phyloP scores from a whole-genome alignment of 2,888 invertebrate genomes.

The Chrysolina haemoptera region DNA sequence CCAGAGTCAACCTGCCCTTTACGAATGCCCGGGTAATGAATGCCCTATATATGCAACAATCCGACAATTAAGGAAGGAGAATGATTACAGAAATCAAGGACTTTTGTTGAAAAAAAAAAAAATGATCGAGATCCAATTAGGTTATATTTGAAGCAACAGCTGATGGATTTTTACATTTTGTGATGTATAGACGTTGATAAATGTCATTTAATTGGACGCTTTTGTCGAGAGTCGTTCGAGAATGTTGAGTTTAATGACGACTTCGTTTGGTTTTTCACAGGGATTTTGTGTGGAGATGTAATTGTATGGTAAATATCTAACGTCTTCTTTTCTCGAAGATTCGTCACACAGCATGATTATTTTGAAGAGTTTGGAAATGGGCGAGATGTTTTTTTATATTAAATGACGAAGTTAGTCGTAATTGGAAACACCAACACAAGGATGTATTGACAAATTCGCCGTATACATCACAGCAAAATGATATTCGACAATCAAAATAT shows the following conservation, averaged over 20 bases:
- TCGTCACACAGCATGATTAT: not conserved
- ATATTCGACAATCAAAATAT: too few relatives aligned
- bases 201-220: constrained; percentile 35
- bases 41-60: constrained; percentile 51
- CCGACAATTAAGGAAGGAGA: constrained; percentile 44
- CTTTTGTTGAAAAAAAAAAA: constrained; percentile 49
- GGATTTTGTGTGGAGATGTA: constrained; percentile 11
- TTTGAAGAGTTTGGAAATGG: not conserved
- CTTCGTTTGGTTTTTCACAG: constrained; percentile 21
- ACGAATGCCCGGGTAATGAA: constrained; percentile 47
- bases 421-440: too few relatives aligned
- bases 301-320: constrained; percentile 21
- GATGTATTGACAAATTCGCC: too few relatives aligned
- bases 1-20: constrained; percentile 48
- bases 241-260: constrained; percentile 45
- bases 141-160: constrained; percentile 37
- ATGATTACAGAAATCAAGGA: constrained; percentile 44
- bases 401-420: too few relatives aligned
- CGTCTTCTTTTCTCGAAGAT: constrained; percentile 9
- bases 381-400: not conserved
- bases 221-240: constrained; percentile 42
- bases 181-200: constrained; percentile 27
- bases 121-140: constrained; percentile 43
- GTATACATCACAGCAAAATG: too few relatives aligned
- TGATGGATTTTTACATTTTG: constrained; percentile 26